Evolutionary conservation across 2,888 invertebrate genomes (phyloP), one percentile per base, ranked within the genome.

Genomic region (Oscheius myriophilus): DNA sequence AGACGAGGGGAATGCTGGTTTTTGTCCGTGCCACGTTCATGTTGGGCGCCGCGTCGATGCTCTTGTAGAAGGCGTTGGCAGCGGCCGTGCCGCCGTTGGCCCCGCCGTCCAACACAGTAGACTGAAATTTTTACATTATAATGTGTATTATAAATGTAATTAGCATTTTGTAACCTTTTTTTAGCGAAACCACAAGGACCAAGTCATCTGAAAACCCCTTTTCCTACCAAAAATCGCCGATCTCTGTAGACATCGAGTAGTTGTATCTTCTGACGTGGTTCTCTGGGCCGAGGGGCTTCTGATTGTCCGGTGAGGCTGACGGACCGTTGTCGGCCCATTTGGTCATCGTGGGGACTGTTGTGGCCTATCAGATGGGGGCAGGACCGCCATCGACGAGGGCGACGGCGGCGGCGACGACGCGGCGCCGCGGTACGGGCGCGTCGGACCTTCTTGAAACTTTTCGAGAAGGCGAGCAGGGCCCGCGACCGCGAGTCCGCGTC

Each of bases 1-100:
- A 96, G 86, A 98, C 97, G 87, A 97, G 91, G 42, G 97, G 96
- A 87, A 97, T 96, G 63, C 96, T 96, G 89, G 97, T 97, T 87
- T 96, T 91, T 86, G 95, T 91, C 33, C 80, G 63, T 9, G 81
- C 73, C 65, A 96, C 95, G 87, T 96, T 92, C 89, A 98, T 96
- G 88, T 97, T 96, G 61, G 98, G 97, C 94, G 95, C 96, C 87
- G 96, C 97, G 91, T 98, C 97, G 89, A 98, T 98, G 89, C 95
- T 95, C 89, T 95, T 96, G 91, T 97, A 98, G 91, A 98, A 98
- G 12, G 96, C 95, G 90, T 96, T 96, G 89, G 96, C 94, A 81
- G 94, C 93, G 23, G 94, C 93, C 87, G 93, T 93, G 82, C 71
- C 67, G 16, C 76, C 81, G 25, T 49, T 61, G n/a, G 39, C 49